Evolutionary conservation across 92 coral and sea anemone genomes (phyloP), one percentile per base, ranked within the genome.

Genomic region (Porites lobata): DNA sequence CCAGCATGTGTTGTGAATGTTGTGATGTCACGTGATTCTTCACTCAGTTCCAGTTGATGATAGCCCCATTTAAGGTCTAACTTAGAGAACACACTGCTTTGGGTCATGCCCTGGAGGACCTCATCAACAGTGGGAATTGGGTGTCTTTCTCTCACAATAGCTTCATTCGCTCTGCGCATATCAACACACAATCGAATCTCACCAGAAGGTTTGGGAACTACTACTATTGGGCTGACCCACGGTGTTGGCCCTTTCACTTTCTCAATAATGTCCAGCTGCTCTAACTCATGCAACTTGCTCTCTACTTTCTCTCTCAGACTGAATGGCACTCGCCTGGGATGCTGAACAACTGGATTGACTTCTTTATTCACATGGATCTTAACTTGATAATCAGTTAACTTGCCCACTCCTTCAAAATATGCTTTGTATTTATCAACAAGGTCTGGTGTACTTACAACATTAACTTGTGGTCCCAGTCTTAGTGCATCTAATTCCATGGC

Each of bases 31-130:
- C 22, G 22, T 21, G 22, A 21, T 21, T 21, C 22, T 21, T 21
- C 22, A 21, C 22, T 21, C 22, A 21, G 22, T 21, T 21, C 22
- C 22, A 21, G 22, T 21, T 21, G 22, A 21, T 21, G 22, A 21
- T 21, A 21, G 22, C 22, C 22, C 22, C 22, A 21, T 21, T 78
- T 86, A n/a, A 81, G 78, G 56, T 79, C 90, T 8, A 86, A 51
- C 68, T 86, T 86, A 52, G 85, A 6, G 63, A 78, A 86, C n/a
- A 79, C 90, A 52, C 77, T 78, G 70, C 78, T 80, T 78, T 80
- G 83, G 32, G 84, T 74, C 85, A 86, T 68, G 58, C 70, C 73
- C 22, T 80, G 85, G 80, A 87, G 80, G 43, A 70, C 80, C 47
- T 78, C 77, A 59, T 86, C 90, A 22, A 87, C 86, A 6, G 86